These are phyloP conservation scores for Dasypus novemcinctus DNA, from an alignment of 2,113 vertebrate genomes.

Conservation along the genomic window DNA sequence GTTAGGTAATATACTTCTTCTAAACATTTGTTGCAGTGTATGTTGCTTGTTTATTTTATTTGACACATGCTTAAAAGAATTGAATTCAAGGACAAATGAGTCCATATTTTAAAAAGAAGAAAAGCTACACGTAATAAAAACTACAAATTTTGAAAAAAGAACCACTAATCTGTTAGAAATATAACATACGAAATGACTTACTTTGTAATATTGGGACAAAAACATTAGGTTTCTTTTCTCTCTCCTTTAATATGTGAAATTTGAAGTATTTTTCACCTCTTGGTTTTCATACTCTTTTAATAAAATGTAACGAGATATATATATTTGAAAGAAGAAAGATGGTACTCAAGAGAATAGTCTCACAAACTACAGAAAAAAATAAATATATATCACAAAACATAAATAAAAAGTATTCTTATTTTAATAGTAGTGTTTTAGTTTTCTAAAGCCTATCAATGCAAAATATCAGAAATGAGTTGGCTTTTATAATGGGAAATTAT, in stretches of 20 bases:
- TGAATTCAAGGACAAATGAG: not conserved
- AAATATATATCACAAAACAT: not conserved
- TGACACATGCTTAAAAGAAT: not conserved
- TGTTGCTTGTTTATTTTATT: not conserved
- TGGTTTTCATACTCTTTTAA: not conserved
- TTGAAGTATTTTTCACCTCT: not conserved
- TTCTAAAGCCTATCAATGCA: too few relatives aligned
- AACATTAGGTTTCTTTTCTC: not conserved
- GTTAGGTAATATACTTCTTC: conserved; percentile 1
- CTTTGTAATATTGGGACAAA: not conserved
- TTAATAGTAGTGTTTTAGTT: not conserved
- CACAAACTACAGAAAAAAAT: not conserved
- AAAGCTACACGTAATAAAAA: not conserved
- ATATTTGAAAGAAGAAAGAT: not conserved
- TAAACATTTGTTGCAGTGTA: not conserved
- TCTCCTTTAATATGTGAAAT: not conserved
- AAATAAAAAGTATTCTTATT: not conserved
- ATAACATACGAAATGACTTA: not conserved
- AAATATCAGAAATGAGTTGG: too few relatives aligned
- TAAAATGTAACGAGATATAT: not conserved
- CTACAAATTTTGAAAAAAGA: not conserved
- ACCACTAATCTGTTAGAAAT: not conserved
- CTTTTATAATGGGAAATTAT: too few relatives aligned
- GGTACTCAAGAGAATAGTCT: not conserved
- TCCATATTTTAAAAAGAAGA: not conserved